phyloP scores from a whole-genome alignment of 2,888 invertebrate genomes.

The Tetragonula carbonaria region DNA sequence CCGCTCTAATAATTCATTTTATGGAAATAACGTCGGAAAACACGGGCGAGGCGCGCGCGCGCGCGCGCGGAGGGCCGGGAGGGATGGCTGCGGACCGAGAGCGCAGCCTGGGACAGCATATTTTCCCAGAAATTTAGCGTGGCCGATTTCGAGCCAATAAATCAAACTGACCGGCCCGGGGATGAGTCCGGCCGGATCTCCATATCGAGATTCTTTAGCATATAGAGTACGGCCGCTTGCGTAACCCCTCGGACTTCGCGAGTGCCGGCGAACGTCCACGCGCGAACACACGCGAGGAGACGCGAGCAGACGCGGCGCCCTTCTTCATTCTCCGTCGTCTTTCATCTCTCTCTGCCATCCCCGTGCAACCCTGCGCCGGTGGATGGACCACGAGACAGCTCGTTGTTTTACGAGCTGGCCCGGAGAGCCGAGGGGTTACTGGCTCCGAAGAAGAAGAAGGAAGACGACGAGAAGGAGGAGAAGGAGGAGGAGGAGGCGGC shows the following conservation, averaged over 20 bases:
- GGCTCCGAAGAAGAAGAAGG: slow-evolving; percentile 23
- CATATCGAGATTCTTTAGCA: slow-evolving; percentile 80
- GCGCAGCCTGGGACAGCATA: slow-evolving; percentile 75
- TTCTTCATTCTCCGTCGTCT: slow-evolving; percentile 28
- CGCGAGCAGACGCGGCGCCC: slow-evolving; percentile 33
- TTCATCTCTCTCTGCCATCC: slow-evolving; percentile 34
- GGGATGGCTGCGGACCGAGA: slow-evolving; percentile 2
- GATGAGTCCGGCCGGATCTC: slow-evolving; percentile 70
- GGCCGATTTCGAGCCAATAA: slow-evolving; percentile 81
- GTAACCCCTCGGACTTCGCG: slow-evolving; percentile 73
- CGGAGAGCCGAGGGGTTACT: slow-evolving; percentile 25
- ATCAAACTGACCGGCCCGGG: slow-evolving; percentile 82
- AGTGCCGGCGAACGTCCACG: slow-evolving; percentile 29
- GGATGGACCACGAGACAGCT: slow-evolving; percentile 51
- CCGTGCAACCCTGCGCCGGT: neutral
- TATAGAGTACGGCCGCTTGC: slow-evolving; percentile 78
- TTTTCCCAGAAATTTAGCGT: slow-evolving; percentile 82
- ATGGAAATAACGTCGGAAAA: slow-evolving; percentile 73
- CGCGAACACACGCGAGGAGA: slow-evolving; percentile 54
- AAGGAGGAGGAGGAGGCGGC: slow-evolving; percentile 53
- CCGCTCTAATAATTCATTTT: slow-evolving; percentile 80
- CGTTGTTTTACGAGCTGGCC: slow-evolving; percentile 66
- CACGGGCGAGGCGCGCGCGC: neutral
- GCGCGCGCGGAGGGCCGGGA: slow-evolving; percentile 14
- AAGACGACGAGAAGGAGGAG: neutral